Evolutionary conservation across 53 echinoderm and acorn worm genomes (phyloP).

Genomic region (Astropecten irregularis): DNA sequence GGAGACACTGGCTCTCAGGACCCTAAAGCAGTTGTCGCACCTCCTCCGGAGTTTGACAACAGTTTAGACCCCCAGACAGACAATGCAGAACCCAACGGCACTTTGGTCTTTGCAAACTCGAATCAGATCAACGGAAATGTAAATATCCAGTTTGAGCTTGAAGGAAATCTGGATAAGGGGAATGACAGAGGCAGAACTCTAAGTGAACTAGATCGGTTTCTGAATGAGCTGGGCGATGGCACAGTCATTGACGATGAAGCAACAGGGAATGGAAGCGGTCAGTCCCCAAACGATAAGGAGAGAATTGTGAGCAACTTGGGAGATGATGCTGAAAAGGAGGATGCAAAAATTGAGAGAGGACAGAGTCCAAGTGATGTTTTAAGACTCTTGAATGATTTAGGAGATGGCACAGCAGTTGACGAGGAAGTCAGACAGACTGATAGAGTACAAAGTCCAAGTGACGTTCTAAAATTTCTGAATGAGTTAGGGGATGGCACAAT

Average conservation of each 20-base stretch:
- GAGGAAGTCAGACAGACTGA: too few species aligned
- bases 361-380: background rate
- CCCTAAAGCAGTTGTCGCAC: constrained; percentile 14
- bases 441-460: too few species aligned
- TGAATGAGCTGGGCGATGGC: constrained; percentile 31
- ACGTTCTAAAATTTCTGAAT: background rate
- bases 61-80: background rate
- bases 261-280: background rate
- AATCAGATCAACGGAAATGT: constrained; percentile 34
- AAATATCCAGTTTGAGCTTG: background rate
- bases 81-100: background rate
- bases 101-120: background rate
- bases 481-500: constrained; percentile 34
- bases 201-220: constrained; percentile 17
- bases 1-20: constrained; percentile 1
- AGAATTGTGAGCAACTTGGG: constrained; percentile 20
- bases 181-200: background rate
- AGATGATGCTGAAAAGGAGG: constrained; percentile 24
- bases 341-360: background rate
- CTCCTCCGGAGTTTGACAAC: constrained; percentile 33
- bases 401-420: constrained; percentile 33
- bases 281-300: background rate
- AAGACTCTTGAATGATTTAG: constrained; percentile 1
- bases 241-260: constrained; percentile 3
- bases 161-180: background rate